Evolutionary conservation across 2,888 invertebrate species (phyloP).

Genomic region (Diarsia rubi): DNA sequence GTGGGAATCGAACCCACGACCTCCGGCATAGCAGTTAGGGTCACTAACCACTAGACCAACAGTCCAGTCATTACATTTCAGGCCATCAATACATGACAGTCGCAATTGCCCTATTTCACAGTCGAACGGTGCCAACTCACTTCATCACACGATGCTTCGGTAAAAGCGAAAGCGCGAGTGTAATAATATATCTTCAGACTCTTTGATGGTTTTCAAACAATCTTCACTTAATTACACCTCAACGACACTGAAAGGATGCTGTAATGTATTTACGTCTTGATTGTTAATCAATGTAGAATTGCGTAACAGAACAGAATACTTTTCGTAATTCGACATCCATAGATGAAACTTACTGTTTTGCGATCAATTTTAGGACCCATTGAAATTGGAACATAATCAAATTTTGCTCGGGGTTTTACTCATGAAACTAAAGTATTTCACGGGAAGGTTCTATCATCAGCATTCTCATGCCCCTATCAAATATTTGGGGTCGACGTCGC

Average conservation of each 20-base stretch:
- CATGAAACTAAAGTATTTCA: too few species aligned
- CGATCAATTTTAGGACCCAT: not conserved
- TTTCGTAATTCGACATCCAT: not conserved
- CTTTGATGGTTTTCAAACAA: slow-evolving; percentile 43
- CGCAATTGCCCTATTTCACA: slow-evolving; percentile 52
- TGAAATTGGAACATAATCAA: not conserved
- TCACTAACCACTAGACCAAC: too few species aligned
- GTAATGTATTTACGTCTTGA: not conserved
- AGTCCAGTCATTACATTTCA: too few species aligned
- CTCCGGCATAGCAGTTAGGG: too few species aligned
- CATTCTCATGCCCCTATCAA: too few species aligned
- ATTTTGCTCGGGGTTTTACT: too few species aligned
- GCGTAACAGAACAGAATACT: not conserved
- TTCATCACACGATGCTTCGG: slow-evolving; percentile 25
- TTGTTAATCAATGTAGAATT: not conserved
- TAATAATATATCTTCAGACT: slow-evolving; percentile 15
- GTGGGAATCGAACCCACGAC: too few species aligned
- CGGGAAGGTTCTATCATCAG: too few species aligned
- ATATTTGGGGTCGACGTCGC: too few species aligned
- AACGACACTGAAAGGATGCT: not conserved
- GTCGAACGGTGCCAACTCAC: slow-evolving; percentile 51
- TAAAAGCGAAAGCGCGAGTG: slow-evolving; percentile 24
- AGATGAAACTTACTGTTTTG: not conserved
- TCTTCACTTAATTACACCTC: slow-evolving; percentile 13
- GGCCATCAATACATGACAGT: slow-evolving; percentile 14